These are phyloP conservation scores for Ailuropoda melanoleuca DNA, from an alignment of 2,113 vertebrate genomes.

Conservation along the genomic window DNA sequence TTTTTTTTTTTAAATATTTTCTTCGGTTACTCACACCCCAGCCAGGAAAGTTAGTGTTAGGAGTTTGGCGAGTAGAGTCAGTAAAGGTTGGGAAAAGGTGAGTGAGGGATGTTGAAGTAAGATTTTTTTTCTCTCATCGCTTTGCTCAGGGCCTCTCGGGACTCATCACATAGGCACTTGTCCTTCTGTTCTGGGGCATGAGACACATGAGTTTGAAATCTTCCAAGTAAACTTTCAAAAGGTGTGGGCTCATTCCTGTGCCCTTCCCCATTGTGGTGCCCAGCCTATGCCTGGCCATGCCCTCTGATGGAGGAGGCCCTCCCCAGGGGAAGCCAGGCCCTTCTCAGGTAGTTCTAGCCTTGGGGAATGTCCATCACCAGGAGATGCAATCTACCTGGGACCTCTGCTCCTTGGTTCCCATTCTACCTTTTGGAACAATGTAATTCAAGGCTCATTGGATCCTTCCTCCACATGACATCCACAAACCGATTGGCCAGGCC, in stretches of 20 bases:
- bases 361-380: neutral
- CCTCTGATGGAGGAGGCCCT: neutral
- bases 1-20: neutral
- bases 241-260: neutral
- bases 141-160: neutral
- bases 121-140: neutral
- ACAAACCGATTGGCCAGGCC: neutral
- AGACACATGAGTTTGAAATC: neutral
- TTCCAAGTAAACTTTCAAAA: neutral
- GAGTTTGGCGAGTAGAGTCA: neutral
- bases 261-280: neutral
- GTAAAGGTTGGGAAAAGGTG: neutral
- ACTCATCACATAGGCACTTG: neutral
- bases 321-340: neutral
- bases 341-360: neutral
- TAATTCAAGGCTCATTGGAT: neutral
- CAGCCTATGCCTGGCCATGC: neutral
- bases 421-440: neutral
- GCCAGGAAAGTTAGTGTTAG: neutral
- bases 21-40: neutral
- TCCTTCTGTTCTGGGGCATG: neutral
- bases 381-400: neutral
- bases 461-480: neutral
- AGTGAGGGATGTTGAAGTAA: neutral
- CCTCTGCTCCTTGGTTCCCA: neutral